A percentile compares a stretch with the other conserved stretches of the same genome.
These are phyloP conservation scores for Spodoptera litura DNA, from an alignment of 1,140 invertebrate species.

Conservation along the genomic window DNA sequence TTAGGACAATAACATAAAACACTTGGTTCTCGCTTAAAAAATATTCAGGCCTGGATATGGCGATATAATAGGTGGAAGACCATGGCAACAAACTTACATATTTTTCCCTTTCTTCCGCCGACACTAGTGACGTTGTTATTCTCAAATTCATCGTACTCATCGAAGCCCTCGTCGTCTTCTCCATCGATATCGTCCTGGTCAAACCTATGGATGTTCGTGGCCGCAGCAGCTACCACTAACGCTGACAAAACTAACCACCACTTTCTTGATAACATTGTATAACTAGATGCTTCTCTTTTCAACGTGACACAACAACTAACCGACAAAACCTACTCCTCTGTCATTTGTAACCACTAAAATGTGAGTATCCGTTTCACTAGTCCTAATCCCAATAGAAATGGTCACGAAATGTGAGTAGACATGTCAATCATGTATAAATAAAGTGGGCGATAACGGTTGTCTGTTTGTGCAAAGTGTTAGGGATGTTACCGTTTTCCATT, in stretches of 20 bases:
- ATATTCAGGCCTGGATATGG: too few relatives aligned
- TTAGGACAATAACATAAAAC: too few relatives aligned
- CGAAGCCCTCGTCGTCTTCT: constrained; percentile 56
- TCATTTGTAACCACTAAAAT: constrained; percentile 26
- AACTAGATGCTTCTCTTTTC: constrained; percentile 7
- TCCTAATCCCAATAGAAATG: constrained; percentile 26
- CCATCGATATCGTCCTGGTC: constrained; percentile 40
- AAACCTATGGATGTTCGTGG: constrained; percentile 57
- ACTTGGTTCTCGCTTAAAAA: too few relatives aligned
- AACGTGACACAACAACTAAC: not conserved
- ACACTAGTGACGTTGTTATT: constrained; percentile 4
- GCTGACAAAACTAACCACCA: constrained; percentile 58
- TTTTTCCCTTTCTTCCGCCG: constrained; percentile 67
- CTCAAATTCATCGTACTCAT: constrained; percentile 49
- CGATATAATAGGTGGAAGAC: too few relatives aligned
- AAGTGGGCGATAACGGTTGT: constrained; percentile 77
- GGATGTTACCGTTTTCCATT: constrained; percentile 74
- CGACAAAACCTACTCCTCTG: constrained; percentile 7
- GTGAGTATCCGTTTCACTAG: constrained; percentile 10
- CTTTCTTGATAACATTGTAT: constrained; percentile 63
- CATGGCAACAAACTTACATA: constrained; percentile 65
- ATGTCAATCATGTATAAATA: constrained; percentile 69
- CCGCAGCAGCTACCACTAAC: constrained; percentile 59
- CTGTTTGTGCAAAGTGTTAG: constrained; percentile 75
- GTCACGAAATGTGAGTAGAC: constrained; percentile 64